Conservation (phyloP, 2,888 invertebrate genomes). For the Drosophila limbata region DNA sequence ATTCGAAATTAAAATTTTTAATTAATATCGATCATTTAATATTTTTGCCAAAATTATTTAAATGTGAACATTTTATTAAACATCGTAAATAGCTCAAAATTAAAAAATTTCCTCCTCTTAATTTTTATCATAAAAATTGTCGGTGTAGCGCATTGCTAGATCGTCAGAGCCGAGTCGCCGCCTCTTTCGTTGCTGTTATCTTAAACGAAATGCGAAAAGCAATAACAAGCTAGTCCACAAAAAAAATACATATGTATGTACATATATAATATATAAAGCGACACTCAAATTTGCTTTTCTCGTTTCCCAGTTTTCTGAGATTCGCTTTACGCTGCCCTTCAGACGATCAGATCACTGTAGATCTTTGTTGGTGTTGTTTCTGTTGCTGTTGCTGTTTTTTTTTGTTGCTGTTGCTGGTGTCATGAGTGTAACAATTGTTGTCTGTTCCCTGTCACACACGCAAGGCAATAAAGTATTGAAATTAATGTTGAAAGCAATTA, state of each 20-base stretch:
- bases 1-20: too few species aligned
- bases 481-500: conserved; percentile 66
- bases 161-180: neutral
- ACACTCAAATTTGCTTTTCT: conserved; percentile 40
- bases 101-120: neutral
- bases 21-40: too few species aligned
- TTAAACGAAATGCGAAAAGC: conserved; percentile 45
- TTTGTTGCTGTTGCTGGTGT: conserved; percentile 1
- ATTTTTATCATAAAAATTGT: neutral
- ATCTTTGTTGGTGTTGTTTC: conserved; percentile 5
- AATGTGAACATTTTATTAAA: too few species aligned
- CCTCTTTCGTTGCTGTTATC: conserved; percentile 38
- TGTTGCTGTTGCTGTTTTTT: neutral
- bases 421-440: conserved; percentile 15
- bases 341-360: conserved; percentile 18
- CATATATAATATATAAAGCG: conserved; percentile 13
- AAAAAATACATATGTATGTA: too few species aligned
- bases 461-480: conserved; percentile 62
- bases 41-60: too few species aligned
- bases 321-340: conserved; percentile 22
- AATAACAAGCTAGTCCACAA: conserved; percentile 32
- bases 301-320: conserved; percentile 28
- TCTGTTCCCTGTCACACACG: conserved; percentile 30
- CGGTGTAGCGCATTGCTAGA: conserved; percentile 16
- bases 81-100: too few species aligned